Evolutionary conservation across 2,113 vertebrate genomes (phyloP), one percentile per base, ranked within the genome.

Genomic region (Polypterus bichir): DNA sequence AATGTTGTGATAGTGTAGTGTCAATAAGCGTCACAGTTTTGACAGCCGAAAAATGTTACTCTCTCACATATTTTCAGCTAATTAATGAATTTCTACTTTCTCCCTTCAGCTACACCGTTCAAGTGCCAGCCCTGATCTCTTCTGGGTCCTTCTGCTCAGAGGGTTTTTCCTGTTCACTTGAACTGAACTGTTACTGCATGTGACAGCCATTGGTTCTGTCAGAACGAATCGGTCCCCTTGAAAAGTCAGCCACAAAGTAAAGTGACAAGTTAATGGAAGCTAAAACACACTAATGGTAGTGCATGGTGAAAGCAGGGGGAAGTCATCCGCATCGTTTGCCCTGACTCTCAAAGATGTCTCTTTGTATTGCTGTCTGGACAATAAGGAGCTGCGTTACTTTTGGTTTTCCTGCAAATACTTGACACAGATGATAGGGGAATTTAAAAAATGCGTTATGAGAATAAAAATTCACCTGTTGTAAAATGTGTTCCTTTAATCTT

Each of bases 221-320:
- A 85, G 65, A 81, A 81, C 54, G 61, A 82, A 83, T 83, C 67
- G 75, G 69, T 70, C 79, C 65, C 64, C 65, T 70, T 47, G 68
- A 66, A 74, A 72, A 74, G 67, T 63, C 72, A 74, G 74, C 74
- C 77, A 73, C 71, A 27, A 69, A 10, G 67, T 66, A 67, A 85
- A 85, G 78, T 84, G 86, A 87, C 86, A 87, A 77, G 69, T 75
- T 82, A 82, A 83, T 82, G 77, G 79, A 75, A 77, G 75, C 77
- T 82, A 79, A 84, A 83, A 68, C 74, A 74, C 74, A 72, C 77
- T 77, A 78, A 77, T 86, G 79, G 78, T 66, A 76, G 74, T 3
- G 73, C 75, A 75, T 71, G 55, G 59, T 68, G 76, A 73, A 80
- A 74, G 68, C 64, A 59, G 57, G 10, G 46, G 66, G 71, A 44